phyloP scores from a whole-genome alignment of 2,113 vertebrate species.

The Trichomycterus rosablanca region DNA sequence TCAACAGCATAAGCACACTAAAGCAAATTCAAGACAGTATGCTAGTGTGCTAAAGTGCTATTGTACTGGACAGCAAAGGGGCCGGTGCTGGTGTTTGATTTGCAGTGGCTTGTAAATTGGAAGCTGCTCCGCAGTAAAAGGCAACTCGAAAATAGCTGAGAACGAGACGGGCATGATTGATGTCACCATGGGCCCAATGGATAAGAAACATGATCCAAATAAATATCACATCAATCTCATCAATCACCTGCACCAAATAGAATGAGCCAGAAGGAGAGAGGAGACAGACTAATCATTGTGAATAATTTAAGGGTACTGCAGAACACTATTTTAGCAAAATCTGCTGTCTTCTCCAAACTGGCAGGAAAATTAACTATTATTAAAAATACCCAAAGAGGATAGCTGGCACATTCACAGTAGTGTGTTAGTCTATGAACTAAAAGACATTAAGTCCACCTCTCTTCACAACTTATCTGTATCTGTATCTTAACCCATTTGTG shows the following conservation, averaged over 20 bases:
- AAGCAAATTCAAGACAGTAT: too few relatives aligned
- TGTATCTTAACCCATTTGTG: too few relatives aligned
- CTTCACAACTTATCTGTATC: too few relatives aligned
- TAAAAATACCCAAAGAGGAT: too few relatives aligned
- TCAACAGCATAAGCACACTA: too few relatives aligned
- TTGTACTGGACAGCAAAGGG: background rate
- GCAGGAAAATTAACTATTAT: too few relatives aligned
- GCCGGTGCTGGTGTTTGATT: slow-evolving; percentile 45
- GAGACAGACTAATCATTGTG: slow-evolving; percentile 13
- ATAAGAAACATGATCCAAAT: slow-evolving; percentile 54
- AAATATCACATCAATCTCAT: slow-evolving; percentile 56
- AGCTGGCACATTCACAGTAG: too few relatives aligned
- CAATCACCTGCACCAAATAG: slow-evolving; percentile 32
- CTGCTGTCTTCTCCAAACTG: background rate
- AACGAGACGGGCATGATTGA: slow-evolving; percentile 43
- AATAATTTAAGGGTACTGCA: slow-evolving; percentile 17
- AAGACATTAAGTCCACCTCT: too few relatives aligned
- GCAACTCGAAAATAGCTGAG: slow-evolving; percentile 52
- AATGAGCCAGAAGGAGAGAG: background rate
- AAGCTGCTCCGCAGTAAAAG: slow-evolving; percentile 55
- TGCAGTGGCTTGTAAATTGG: slow-evolving; percentile 61
- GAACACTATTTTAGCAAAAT: slow-evolving; percentile 16
- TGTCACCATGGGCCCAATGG: slow-evolving; percentile 41
- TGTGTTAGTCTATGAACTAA: too few relatives aligned
- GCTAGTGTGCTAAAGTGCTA: too few relatives aligned